Evolutionary conservation across 2,888 invertebrate species (phyloP), one percentile per base, ranked within the genome.

Genomic region (Lissonota sp.): DNA sequence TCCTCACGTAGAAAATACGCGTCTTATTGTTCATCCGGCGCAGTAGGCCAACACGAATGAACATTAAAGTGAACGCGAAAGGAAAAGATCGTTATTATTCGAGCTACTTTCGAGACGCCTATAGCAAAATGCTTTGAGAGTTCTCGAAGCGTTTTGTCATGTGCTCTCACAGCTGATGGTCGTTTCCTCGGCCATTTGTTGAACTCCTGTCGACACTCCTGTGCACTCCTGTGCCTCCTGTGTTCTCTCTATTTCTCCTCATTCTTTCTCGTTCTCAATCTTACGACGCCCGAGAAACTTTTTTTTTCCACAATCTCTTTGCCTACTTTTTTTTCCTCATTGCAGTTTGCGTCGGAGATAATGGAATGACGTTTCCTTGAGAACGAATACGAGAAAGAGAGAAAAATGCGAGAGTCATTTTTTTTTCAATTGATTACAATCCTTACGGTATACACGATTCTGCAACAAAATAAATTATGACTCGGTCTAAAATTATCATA

Each of bases 21-120:
- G 57, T 63, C 82, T 80, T 83, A 88, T 88, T 86, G 88, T 88
- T 86, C 83, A 74, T 84, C 66, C 77, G 79, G n/a, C 39, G 49
- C 69, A 79, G 82, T 79, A 79, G 82, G 75, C 62, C 82, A 74
- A 71, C 83, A 84, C 62, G 71, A n/a, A 67, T 66, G 44, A 79
- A 66, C 75, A 75, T 67, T 60, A 69, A 75, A 75, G 69, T 62
- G 53, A 62, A 69, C 51, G 76, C 55, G 51, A 63, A 69, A 71
- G 71, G n/a, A n/a, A 40, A 76, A 46, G 80, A 75, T 79, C 58
- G 64, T 46, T 53, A 75, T 70, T 60, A 71, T 70, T 42, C 70
- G 76, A 57, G 79, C 67, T 55, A 79, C 79, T 79, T 79, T 79
- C 73, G 37, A 62, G 66, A 66, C 5, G n/a, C 14, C 6, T n/a